Base-by-base conservation (phyloP, 1,140 invertebrate genomes). In the Pseudomyrmex pallidus region DNA sequence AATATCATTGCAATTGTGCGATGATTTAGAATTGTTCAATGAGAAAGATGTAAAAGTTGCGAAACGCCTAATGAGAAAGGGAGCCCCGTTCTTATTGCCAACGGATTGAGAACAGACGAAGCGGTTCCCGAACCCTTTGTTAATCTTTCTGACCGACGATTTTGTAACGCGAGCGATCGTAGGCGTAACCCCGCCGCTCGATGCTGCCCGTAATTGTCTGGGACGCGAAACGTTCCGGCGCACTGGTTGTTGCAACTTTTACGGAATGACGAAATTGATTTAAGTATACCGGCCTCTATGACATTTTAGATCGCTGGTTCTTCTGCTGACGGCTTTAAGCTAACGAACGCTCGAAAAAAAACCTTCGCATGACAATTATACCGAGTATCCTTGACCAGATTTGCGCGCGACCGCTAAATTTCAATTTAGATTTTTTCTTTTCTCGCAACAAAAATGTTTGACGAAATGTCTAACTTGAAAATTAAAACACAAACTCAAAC, bases 101-200 rank as follows among this genome's bases (percentile, higher is more conserved):
- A 17, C 50, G 87, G 85, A 87, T 87, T 74, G 57, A 50, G 85
- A 87, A 73, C 82, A 87, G 85, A 87, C 80, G 86, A 84, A 80
- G 59, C 82, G 56, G 86, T 83, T 87, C 74, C 70, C 70, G 87
- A 88, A 85, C 87, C 78, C 78, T 89, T 89, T 88, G 84, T 88
- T 88, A 85, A 89, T 88, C 84, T 70, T 76, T 70, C 72, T 78
- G 85, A 84, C 80, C 88, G 76, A 88, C 66, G 87, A 89, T 89
- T 89, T 89, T 89, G 88, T 86, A 89, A 89, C 72, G 52, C 83
- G 82, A 88, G 61, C 84, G 88, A 89, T 88, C 85, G 87, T 88
- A 89, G 88, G 88, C 88, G 88, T 89, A 86, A 89, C 88, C 85
- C 64, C 70, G 46, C 46, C 78, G 84, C 85, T 88, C 84, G 87